Base-by-base conservation (phyloP, 1,140 invertebrate genomes). In the Caerostris extrusa region DNA sequence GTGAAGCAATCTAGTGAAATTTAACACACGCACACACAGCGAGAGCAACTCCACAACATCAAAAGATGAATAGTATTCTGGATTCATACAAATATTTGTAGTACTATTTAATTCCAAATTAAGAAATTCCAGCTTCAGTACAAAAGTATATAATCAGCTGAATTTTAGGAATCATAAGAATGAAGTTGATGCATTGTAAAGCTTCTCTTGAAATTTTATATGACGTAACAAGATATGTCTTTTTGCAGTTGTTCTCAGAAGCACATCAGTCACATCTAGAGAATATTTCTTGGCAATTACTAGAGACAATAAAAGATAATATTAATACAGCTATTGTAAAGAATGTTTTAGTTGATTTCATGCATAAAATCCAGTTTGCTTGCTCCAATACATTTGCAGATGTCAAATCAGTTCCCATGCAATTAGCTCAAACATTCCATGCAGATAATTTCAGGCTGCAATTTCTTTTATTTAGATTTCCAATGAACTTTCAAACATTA, bases 211-310 rank as follows among this genome's bases (percentile, higher is more conserved):
- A 85, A 85, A 58, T 58, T 57, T 57, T 60, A 60, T 58, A 14
- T 34, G 56, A 85, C 17, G 82, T 60, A 86, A 86, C 82, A 93
- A 71, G 60, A 50, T 85, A 64, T 57, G 14, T 58, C 34, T 50
- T 17, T 71, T n/a, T 81, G 71, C 34, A 34, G 71, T 91, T 91
- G 60, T 60, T 85, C n/a, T 85, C 19, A 92, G 90, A 57, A 92
- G 90, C 77, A 81, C 90, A 58, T 91, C 90, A 91, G 17, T 91
- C 57, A 64, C 71, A 86, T 93, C 83, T 93, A 93, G 55, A 83
- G 67, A 93, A 57, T 87, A 93, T 86, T 87, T 93, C 83, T 34
- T 86, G 82, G 82, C 61, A 69, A 64, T 93, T 93, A 93, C 91
- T 93, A 93, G 56, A 50, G 53, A 57, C 61, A 90, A 90, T 57